Percentiles rank a stretch among this genome's conserved stretches.
Conservation (phyloP, 2,797 vertebrate genomes). For the Centropyge bicolor region DNA sequence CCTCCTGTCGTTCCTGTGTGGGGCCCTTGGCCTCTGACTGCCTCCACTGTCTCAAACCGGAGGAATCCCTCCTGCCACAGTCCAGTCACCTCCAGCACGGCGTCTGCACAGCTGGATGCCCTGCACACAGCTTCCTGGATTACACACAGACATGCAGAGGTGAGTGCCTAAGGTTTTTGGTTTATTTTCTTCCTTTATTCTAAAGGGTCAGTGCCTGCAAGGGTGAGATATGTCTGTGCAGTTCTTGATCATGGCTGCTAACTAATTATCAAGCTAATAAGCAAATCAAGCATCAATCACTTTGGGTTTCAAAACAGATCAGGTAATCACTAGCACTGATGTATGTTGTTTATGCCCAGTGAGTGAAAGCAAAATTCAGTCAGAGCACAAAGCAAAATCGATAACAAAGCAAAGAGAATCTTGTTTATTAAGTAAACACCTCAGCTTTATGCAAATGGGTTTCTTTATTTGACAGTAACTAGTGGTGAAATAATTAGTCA, state of each 20-base stretch:
- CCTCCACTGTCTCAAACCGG: constrained; percentile 82
- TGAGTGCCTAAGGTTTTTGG: constrained; percentile 39
- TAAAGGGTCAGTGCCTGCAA: neutral
- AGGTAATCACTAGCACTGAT: neutral
- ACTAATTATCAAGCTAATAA: neutral
- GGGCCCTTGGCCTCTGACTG: constrained; percentile 88
- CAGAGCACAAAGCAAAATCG: neutral
- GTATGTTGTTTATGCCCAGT: neutral
- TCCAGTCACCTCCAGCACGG: constrained; percentile 71
- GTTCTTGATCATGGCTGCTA: neutral
- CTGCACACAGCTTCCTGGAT: constrained; percentile 81
- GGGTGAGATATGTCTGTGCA: neutral
- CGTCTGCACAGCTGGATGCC: constrained; percentile 86
- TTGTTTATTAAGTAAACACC: neutral
- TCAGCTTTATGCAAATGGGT: neutral
- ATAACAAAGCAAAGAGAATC: neutral
- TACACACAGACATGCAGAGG: constrained; percentile 87
- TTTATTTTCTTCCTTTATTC: neutral
- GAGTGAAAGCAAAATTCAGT: neutral
- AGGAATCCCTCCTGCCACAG: constrained; percentile 83
- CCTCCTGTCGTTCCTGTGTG: constrained; percentile 88
- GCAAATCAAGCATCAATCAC: neutral
- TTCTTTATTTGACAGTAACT: neutral
- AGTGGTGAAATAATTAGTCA: neutral
- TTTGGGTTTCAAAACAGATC: neutral